A percentile compares a stretch with the other conserved stretches of the same genome.
Evolutionary conservation across 2,888 invertebrate genomes (phyloP).

Genomic region (Tuta absoluta): DNA sequence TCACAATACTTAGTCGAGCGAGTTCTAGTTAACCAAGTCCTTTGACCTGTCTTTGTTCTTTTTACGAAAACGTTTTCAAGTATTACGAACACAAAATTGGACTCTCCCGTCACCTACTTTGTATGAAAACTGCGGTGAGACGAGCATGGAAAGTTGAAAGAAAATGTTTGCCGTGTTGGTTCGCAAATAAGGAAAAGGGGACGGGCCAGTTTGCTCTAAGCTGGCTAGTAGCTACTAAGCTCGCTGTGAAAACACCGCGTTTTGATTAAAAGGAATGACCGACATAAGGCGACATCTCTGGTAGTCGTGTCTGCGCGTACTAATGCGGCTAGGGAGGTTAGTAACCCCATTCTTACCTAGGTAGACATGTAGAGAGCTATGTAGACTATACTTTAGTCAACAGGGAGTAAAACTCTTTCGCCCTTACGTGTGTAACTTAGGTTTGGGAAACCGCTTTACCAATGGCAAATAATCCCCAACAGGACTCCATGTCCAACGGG

Average conservation of each 20-base stretch:
- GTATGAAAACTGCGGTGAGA: slow-evolving; percentile 42
- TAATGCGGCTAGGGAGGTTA: slow-evolving; percentile 4
- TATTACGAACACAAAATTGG: slow-evolving; percentile 3
- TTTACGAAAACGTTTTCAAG: neutral
- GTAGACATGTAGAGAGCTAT: neutral
- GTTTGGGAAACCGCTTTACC: too few species aligned
- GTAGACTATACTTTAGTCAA: neutral
- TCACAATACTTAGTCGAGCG: slow-evolving; percentile 30
- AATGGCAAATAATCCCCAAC: too few species aligned
- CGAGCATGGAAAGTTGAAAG: slow-evolving; percentile 44
- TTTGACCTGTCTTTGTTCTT: slow-evolving; percentile 28
- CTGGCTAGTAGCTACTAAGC: slow-evolving; percentile 12
- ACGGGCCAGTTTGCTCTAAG: slow-evolving; percentile 39
- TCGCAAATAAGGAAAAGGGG: slow-evolving; percentile 49
- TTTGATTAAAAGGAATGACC: slow-evolving; percentile 44
- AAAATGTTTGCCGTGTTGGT: slow-evolving; percentile 45
- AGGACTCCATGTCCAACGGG: too few species aligned
- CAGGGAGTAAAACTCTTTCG: too few species aligned
- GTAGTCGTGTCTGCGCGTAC: slow-evolving; percentile 16
- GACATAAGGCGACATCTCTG: slow-evolving; percentile 38
- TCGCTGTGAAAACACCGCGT: slow-evolving; percentile 36
- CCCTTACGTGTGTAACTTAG: too few species aligned
- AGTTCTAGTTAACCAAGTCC: slow-evolving; percentile 30
- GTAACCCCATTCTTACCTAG: neutral
- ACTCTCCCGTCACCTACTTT: slow-evolving; percentile 22